Percentiles rank a stretch among this genome's conserved stretches.
These are phyloP conservation scores for Progne subis DNA, from an alignment of 2,113 vertebrate genomes.

Conservation along the genomic window DNA sequence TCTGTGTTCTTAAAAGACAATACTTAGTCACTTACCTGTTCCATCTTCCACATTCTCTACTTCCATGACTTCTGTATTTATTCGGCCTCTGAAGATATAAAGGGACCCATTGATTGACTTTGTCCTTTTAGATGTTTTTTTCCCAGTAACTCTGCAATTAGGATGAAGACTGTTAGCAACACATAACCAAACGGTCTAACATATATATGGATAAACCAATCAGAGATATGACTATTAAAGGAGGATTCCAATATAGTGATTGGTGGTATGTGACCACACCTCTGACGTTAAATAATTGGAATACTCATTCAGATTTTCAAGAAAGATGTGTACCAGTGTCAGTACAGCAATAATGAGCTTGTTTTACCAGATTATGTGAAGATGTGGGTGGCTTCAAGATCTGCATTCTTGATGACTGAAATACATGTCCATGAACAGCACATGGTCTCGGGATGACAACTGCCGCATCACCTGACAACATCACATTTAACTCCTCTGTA, in stretches of 20 bases:
- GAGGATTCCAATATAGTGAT: background rate
- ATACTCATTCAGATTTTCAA: background rate
- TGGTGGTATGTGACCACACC: background rate
- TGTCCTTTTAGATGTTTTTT: conserved; percentile 93
- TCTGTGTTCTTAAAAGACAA: background rate
- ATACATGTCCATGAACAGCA: background rate
- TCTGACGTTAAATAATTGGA: background rate
- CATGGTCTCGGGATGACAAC: background rate
- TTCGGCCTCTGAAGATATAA: conserved; percentile 95
- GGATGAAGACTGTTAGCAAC: background rate
- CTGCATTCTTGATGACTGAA: background rate
- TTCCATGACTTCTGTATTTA: conserved; percentile 99
- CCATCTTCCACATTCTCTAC: conserved; percentile 99
- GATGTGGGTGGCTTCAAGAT: background rate
- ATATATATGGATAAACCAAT: background rate
- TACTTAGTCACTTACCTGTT: conserved; percentile 83
- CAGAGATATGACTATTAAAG: background rate
- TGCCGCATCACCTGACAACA: background rate
- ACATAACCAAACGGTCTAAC: background rate
- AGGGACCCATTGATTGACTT: conserved; percentile 95
- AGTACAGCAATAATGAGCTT: background rate
- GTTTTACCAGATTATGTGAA: background rate
- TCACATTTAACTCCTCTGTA: background rate
- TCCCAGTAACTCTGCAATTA: conserved; percentile 89
- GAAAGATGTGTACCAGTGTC: background rate